Percentiles rank a stretch among this genome's conserved stretches.
Evolutionary conservation across 92 coral and sea anemone species (phyloP).

Genomic region (Montipora capitata): DNA sequence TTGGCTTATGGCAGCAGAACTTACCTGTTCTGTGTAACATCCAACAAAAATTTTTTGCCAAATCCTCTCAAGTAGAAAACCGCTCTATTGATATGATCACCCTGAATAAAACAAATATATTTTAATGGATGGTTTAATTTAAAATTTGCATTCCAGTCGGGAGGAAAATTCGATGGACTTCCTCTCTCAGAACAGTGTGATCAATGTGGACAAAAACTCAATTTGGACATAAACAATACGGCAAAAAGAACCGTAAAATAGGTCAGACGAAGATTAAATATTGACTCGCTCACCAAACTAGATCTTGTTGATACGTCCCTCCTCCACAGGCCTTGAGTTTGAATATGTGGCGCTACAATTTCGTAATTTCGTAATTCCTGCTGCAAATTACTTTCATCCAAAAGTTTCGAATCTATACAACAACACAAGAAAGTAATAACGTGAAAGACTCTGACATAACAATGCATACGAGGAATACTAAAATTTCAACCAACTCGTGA

Average conservation of each 20-base stretch:
- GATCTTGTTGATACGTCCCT: conserved; percentile 40
- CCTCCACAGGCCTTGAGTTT: conserved; percentile 54
- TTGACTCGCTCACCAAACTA: conserved; percentile 24
- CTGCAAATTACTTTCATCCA: conserved; percentile 6
- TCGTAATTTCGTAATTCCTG: conserved; percentile 53
- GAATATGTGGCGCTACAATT: conserved; percentile 57
- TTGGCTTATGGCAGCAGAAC: background rate
- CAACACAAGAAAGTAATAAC: background rate
- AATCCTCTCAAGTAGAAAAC: conserved; percentile 66
- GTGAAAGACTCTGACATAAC: background rate
- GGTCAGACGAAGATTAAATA: background rate
- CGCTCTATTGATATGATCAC: conserved; percentile 60
- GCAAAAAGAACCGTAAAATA: conserved; percentile 28
- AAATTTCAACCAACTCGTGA: background rate
- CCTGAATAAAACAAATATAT: conserved; percentile 31
- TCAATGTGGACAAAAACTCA: background rate
- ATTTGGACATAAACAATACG: background rate
- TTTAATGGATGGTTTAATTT: background rate
- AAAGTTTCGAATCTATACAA: background rate
- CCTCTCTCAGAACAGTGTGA: background rate
- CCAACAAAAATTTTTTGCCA: conserved; percentile 70
- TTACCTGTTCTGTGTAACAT: conserved; percentile 79
- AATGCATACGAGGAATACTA: background rate
- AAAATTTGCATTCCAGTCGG: background rate
- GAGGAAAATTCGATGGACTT: background rate